Conservation (phyloP, 2,113 vertebrate genomes). For the rat (Rattus norvegicus) region GRCr8 NC_086020.1:63380001-63380500, state of each 20-base stretch:
- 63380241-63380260: background rate
- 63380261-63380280: background rate
- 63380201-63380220: background rate
- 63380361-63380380: background rate
- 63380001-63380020: background rate
- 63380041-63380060: background rate
- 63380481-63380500: background rate
- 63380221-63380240: background rate
- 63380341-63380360: accelerated
- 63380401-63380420: background rate
- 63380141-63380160: background rate
- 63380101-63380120: background rate
- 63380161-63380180: background rate
- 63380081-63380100: background rate
- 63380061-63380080: background rate
- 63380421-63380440: background rate
- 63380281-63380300: background rate
- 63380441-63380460: background rate
- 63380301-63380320: background rate
- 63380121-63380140: background rate
- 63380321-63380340: background rate
- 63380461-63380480: background rate
- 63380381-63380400: background rate
- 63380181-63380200: background rate
- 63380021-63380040: background rate